Evolutionary conservation across 1,140 invertebrate species (phyloP).

Genomic region (Lucilia cuprina): DNA sequence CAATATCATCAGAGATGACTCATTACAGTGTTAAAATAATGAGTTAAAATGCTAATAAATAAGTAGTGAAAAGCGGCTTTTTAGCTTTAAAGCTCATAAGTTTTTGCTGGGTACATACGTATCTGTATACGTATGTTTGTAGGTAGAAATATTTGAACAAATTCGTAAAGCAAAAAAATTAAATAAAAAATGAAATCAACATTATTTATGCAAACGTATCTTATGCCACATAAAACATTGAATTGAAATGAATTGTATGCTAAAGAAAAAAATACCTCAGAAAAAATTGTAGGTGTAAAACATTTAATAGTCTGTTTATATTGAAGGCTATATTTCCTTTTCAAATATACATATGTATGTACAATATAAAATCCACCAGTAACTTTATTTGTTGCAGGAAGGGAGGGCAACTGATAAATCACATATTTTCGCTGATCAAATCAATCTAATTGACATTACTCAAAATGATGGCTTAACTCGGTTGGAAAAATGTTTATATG

Average conservation of each 20-base stretch:
- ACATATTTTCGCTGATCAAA: slow-evolving; percentile 63
- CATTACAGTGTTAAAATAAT: too few relatives aligned
- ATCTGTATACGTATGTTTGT: neutral
- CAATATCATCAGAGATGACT: too few relatives aligned
- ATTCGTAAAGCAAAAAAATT: neutral
- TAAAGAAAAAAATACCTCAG: neutral
- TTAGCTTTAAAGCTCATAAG: too few relatives aligned
- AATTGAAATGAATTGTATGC: neutral
- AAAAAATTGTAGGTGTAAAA: slow-evolving; percentile 28
- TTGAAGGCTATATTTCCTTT: neutral
- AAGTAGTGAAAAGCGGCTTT: too few relatives aligned
- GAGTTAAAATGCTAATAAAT: too few relatives aligned
- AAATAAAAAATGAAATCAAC: slow-evolving; percentile 22
- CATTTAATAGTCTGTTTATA: slow-evolving; percentile 30
- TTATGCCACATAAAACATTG: neutral
- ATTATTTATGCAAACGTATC: slow-evolving; percentile 23
- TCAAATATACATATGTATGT: neutral
- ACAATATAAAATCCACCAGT: neutral
- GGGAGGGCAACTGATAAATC: slow-evolving; percentile 59
- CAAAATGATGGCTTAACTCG: slow-evolving; percentile 61
- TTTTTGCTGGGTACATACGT: too few relatives aligned
- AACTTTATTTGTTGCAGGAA: neutral
- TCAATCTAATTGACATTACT: slow-evolving; percentile 63
- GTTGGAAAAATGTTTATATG: slow-evolving; percentile 44
- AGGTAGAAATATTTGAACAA: neutral